Evolutionary conservation across 2,888 invertebrate species (phyloP).

Genomic region (Aricia artaxerxes): DNA sequence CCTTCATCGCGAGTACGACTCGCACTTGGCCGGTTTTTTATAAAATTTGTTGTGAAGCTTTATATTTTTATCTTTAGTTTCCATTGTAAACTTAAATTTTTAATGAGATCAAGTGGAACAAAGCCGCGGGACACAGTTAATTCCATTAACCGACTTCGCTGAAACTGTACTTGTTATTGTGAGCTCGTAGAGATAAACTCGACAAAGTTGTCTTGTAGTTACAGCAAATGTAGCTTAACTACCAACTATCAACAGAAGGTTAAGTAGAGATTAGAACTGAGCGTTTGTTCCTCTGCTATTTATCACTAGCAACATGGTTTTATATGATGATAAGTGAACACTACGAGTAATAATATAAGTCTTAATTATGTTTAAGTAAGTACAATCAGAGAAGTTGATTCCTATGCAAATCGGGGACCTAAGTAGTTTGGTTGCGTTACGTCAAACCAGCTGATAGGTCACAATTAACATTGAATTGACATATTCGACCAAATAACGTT

Average conservation of each 20-base stretch:
- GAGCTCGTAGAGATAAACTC: conserved; percentile 6
- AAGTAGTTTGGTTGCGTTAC: no score
- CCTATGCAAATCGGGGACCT: no score
- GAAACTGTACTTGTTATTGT: conserved; percentile 1
- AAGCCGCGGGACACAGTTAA: neutral
- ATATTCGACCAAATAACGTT: no score
- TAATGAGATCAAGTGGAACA: neutral
- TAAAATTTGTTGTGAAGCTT: no score
- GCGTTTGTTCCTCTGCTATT: neutral
- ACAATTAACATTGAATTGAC: no score
- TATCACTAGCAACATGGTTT: neutral
- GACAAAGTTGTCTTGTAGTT: conserved; percentile 11
- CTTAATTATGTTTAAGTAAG: no score
- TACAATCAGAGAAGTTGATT: no score
- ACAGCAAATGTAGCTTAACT: conserved; percentile 14
- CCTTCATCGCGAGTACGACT: no score
- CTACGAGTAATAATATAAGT: no score
- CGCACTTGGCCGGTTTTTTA: no score
- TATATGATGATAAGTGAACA: no score
- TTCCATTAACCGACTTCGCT: neutral
- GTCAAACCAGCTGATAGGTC: no score
- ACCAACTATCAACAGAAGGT: conserved; percentile 19
- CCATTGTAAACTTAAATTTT: neutral
- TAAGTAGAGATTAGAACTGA: conserved; percentile 10
- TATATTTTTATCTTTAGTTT: neutral